Base-by-base conservation (phyloP, 2,888 invertebrate species). In the Hirtodrosophila cameraria region DNA sequence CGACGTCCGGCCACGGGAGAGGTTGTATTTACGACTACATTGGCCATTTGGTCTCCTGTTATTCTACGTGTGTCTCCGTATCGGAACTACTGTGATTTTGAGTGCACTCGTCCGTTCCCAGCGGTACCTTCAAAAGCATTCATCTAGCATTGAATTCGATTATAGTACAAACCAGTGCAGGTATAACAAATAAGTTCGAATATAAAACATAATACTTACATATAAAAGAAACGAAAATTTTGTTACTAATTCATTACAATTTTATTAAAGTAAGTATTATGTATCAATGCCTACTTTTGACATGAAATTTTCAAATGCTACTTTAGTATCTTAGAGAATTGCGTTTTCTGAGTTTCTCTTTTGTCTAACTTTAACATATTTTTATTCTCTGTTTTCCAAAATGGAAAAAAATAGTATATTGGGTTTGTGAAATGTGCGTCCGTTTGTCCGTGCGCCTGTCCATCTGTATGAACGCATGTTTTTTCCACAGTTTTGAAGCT, bases 91-190 rank as follows among this genome's bases (percentile, higher is more conserved):
- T 70, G 59, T 52, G 74, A 79, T 66, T 74, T 76, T 61, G 76
- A 67, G 62, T 79, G 76, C 79, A 79, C 79, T 70, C 75, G 73
- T 78, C 70, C 75, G 79, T 63, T 78, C 46, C 57, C 79, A 73
- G 67, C 61, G 61, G 60, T 69, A 82, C 70, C 79, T 70, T 67
- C 79, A 76, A 74, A 74, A 76, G 39, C 55, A 78, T 45, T 68
- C 60, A 75, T 66, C 81, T 80, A 49, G 3, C 3, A 36, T 38
- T 15, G n/a, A 1, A 23, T 15, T 23, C 1, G 2, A 11, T 39
- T 39, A 39, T 2, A 39, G 8, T 11, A 27, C 31, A 11, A 4
- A 18, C 15, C 3, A 7, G n/a, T n/a, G n/a, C n/a, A n/a, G n/a
- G n/a, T n/a, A n/a, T n/a, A n/a, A n/a, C n/a, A 8, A 18, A 9